Conservation (phyloP, 1,140 invertebrate species). For the Magallana angulata region DNA sequence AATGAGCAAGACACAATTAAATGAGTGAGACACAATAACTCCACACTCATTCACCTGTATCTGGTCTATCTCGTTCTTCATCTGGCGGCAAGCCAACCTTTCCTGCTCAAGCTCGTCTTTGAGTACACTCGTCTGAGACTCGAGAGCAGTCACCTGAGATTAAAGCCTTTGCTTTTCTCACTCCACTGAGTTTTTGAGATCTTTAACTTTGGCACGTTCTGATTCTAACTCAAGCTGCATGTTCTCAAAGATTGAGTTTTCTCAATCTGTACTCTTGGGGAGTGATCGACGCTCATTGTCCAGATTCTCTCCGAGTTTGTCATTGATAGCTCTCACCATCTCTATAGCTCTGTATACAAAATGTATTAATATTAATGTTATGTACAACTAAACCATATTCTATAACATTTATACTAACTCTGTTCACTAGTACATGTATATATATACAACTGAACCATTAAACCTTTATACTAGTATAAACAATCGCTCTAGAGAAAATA, state of each 20-base stretch:
- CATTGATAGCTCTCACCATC: background rate
- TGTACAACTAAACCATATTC: too few species aligned
- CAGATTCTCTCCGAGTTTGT: constrained; percentile 61
- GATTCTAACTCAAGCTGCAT: constrained; percentile 62
- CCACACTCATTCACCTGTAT: constrained; percentile 59
- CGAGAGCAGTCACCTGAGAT: constrained; percentile 50
- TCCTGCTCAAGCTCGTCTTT: constrained; percentile 66
- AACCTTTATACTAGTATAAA: too few species aligned
- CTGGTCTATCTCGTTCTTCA: constrained; percentile 66
- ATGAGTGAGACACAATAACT: too few species aligned
- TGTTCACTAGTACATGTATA: too few species aligned
- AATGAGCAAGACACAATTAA: too few species aligned
- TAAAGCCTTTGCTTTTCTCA: constrained; percentile 44
- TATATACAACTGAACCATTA: too few species aligned
- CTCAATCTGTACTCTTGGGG: constrained; percentile 50
- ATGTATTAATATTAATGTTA: too few species aligned
- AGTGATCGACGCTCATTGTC: constrained; percentile 58
- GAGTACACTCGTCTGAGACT: constrained; percentile 51
- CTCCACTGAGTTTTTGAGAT: constrained; percentile 62
- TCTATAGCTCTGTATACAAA: too few species aligned
- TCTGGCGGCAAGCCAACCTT: constrained; percentile 59
- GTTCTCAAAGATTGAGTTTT: constrained; percentile 60
- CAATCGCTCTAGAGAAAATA: too few species aligned
- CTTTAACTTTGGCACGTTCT: background rate
- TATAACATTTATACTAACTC: too few species aligned